phyloP scores from a whole-genome alignment of 2,113 vertebrate genomes.

The Lophochroa leadbeateri region DNA sequence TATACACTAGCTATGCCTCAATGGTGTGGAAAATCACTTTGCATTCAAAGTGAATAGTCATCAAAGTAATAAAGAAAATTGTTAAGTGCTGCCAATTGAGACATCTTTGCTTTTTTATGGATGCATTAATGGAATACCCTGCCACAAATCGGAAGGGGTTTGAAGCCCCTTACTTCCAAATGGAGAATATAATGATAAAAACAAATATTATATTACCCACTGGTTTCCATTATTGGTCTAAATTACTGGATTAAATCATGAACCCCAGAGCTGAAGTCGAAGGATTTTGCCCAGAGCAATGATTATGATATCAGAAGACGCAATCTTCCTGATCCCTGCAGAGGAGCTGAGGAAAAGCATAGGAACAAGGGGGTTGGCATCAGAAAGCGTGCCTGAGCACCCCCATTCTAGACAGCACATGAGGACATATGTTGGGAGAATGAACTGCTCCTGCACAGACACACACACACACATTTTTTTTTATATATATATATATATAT shows the following conservation, averaged over 20 bases:
- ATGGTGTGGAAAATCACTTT: constrained; percentile 11
- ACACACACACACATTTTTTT: background rate
- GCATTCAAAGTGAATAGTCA: constrained; percentile 7
- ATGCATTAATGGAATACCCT: background rate
- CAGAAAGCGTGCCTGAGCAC: background rate
- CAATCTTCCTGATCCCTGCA: background rate
- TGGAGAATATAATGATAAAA: background rate
- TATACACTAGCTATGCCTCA: background rate
- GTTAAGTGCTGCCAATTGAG: background rate
- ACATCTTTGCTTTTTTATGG: background rate
- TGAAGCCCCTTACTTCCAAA: background rate
- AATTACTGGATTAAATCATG: background rate
- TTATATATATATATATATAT: too few relatives aligned
- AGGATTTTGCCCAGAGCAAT: background rate
- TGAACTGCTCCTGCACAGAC: background rate
- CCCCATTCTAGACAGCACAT: rapidly evolving
- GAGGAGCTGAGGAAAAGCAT: background rate
- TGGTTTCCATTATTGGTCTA: background rate
- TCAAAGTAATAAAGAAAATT: constrained; percentile 26
- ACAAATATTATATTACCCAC: background rate
- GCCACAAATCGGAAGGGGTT: background rate
- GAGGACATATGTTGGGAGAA: background rate
- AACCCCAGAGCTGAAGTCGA: background rate
- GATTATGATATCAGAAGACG: background rate
- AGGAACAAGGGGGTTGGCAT: background rate